Percentiles rank a stretch among this genome's conserved stretches.
Evolutionary conservation across 1,140 invertebrate species (phyloP).

Genomic region (Platorchestia sp.): DNA sequence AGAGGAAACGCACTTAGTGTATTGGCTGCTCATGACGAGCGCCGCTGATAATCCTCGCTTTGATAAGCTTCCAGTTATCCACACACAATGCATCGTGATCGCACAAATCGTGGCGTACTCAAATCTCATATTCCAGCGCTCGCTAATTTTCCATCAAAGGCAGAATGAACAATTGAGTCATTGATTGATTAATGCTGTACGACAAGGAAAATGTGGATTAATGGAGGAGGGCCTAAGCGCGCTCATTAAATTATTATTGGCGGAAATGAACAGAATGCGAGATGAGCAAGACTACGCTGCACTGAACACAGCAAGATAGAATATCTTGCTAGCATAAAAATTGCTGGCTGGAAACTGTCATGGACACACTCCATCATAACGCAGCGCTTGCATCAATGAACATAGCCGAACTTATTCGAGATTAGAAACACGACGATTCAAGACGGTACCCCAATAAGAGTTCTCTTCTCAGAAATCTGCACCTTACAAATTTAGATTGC

Average conservation of each 20-base stretch:
- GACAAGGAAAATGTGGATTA: constrained; percentile 8
- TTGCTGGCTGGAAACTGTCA: too few relatives aligned
- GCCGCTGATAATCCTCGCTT: neutral
- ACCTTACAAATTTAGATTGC: too few relatives aligned
- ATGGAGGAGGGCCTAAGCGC: neutral
- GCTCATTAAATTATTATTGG: neutral
- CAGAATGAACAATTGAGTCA: neutral
- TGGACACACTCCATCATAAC: too few relatives aligned
- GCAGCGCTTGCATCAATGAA: neutral
- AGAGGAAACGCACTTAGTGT: neutral
- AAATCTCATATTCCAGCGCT: neutral
- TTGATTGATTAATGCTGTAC: neutral
- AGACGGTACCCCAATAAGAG: neutral
- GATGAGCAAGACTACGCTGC: neutral
- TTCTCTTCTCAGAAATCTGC: too few relatives aligned
- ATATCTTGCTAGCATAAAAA: too few relatives aligned
- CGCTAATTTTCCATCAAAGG: neutral
- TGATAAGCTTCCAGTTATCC: neutral
- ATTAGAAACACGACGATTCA: neutral
- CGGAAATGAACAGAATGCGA: neutral
- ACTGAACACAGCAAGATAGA: too few relatives aligned
- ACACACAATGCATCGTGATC: neutral
- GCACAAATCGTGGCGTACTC: neutral
- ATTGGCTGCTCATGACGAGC: neutral
- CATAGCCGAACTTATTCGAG: neutral